These are phyloP conservation scores for Puntigrus tetrazona DNA, from an alignment of 2,113 vertebrate genomes.

Conservation along the genomic window DNA sequence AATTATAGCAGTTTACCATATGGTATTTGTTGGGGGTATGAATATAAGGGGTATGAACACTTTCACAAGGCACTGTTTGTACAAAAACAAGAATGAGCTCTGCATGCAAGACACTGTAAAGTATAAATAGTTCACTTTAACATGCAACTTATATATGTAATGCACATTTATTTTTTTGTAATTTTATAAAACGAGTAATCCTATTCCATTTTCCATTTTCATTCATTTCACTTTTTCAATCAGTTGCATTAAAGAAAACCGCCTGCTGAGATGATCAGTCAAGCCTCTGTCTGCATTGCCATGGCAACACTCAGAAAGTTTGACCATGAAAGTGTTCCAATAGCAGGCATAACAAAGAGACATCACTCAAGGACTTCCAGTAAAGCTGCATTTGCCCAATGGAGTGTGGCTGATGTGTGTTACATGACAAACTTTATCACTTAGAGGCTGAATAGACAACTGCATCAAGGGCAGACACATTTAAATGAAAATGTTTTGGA, in stretches of 20 bases:
- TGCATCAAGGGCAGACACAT: conserved; percentile 36
- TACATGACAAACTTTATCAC: conserved; percentile 58
- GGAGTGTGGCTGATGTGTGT: conserved; percentile 63
- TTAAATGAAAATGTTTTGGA: conserved; percentile 15
- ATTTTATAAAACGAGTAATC: background rate
- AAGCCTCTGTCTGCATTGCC: conserved; percentile 59
- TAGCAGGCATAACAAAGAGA: conserved; percentile 58
- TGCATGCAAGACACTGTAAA: background rate
- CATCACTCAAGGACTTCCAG: conserved; percentile 67
- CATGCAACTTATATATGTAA: no score
- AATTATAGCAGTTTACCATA: no score
- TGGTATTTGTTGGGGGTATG: no score
- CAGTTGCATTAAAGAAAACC: conserved; percentile 57
- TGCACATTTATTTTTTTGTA: background rate
- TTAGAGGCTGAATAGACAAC: conserved; percentile 34
- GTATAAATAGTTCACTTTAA: no score
- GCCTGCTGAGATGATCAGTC: conserved; percentile 60
- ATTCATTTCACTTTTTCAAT: conserved; percentile 15
- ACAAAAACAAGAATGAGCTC: background rate
- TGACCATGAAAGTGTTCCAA: conserved; percentile 66
- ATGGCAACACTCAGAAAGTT: conserved; percentile 69
- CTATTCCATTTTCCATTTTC: background rate
- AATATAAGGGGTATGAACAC: no score
- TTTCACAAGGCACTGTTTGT: no score
- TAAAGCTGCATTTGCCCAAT: conserved; percentile 66